Conservation (phyloP, 23 tunicate genomes). For the Clavelina lepadiformis region DNA sequence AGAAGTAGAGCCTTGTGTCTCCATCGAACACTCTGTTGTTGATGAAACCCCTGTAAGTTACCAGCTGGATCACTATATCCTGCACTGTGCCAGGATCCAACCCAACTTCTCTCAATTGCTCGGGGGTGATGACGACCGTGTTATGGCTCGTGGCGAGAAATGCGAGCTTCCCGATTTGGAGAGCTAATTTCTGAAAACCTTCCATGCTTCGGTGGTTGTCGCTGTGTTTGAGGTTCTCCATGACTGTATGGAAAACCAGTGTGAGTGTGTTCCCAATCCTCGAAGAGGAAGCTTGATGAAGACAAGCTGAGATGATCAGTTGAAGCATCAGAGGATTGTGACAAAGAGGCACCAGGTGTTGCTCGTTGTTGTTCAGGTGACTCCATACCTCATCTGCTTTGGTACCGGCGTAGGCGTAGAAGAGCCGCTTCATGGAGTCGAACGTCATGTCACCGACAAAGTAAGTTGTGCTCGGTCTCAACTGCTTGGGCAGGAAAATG, state of each 20-base stretch:
- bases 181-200: not conserved
- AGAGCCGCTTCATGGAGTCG: not conserved
- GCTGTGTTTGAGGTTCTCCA: not conserved
- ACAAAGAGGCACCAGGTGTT: conserved; percentile 7
- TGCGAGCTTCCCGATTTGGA: conserved; percentile 12
- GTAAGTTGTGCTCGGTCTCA: conserved; percentile 2
- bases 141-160: conserved; percentile 1
- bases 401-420: conserved; percentile 8
- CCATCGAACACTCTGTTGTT: not conserved
- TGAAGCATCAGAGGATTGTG: conserved; percentile 20
- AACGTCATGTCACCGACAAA: conserved; percentile 11
- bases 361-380: conserved; percentile 1
- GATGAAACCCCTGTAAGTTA: not conserved
- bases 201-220: conserved; percentile 1
- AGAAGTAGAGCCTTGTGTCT: not conserved
- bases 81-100: conserved; percentile 2
- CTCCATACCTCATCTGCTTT: conserved; percentile 6
- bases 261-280: conserved; percentile 1
- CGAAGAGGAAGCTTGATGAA: not conserved
- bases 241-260: conserved; percentile 12
- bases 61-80: conserved; percentile 7
- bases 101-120: conserved; percentile 7
- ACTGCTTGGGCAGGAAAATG: not conserved
- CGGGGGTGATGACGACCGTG: not conserved
- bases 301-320: conserved; percentile 7